Evolutionary conservation across 2,797 vertebrate genomes (phyloP).

Genomic region (Eospalax fontanierii): DNA sequence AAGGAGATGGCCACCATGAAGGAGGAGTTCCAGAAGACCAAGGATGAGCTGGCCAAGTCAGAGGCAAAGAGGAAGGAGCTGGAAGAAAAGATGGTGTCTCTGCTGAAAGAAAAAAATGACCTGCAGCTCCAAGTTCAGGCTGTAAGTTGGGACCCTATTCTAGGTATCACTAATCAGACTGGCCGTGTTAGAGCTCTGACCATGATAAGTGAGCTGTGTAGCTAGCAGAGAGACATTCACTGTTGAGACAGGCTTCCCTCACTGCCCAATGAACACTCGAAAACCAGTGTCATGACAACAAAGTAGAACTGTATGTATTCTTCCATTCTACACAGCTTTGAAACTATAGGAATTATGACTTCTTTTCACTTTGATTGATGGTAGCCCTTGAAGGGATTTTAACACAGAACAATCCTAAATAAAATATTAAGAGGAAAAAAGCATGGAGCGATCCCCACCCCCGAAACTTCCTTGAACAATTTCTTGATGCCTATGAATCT

Average conservation of each 20-base stretch:
- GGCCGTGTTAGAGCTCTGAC: background rate
- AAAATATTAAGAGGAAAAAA: slow-evolving; percentile 33
- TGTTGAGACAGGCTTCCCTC: background rate
- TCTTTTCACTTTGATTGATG: slow-evolving; percentile 42
- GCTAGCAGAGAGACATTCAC: background rate
- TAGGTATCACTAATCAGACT: background rate
- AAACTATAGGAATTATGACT: background rate
- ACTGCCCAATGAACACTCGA: background rate
- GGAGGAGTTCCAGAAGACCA: slow-evolving; percentile 90
- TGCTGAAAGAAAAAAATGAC: slow-evolving; percentile 94
- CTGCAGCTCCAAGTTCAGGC: slow-evolving; percentile 93
- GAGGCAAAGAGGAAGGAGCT: slow-evolving; percentile 92
- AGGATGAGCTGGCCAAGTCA: slow-evolving; percentile 91
- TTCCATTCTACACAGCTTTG: slow-evolving; percentile 3
- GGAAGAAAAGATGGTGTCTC: slow-evolving; percentile 92
- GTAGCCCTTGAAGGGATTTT: slow-evolving; percentile 49
- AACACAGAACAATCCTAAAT: slow-evolving; percentile 13
- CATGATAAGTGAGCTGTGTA: background rate
- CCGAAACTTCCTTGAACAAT: slow-evolving; percentile 39
- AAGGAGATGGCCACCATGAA: slow-evolving; percentile 94
- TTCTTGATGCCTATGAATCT: background rate
- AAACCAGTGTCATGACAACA: background rate
- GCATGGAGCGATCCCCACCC: background rate
- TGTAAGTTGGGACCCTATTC: slow-evolving; percentile 83
- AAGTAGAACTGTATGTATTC: background rate